Percentiles rank a stretch among this genome's conserved stretches.
Conservation (phyloP, 2,888 invertebrate genomes). For the Bugula neritina region DNA sequence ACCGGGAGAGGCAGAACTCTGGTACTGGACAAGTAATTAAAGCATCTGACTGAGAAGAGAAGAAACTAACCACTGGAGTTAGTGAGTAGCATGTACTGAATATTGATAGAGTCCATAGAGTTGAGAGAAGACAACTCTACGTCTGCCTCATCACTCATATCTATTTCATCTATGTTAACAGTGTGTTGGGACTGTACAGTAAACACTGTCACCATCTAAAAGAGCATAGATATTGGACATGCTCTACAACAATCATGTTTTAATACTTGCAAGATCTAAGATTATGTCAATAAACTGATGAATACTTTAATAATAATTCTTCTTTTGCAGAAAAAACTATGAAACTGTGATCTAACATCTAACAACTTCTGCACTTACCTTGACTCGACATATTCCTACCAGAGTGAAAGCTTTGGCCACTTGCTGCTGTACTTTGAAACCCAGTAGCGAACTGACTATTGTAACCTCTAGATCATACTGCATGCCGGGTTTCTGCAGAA, state of each 20-base stretch:
- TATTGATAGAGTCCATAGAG: neutral
- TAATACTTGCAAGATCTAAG: no score
- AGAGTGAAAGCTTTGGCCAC: neutral
- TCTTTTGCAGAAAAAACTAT: no score
- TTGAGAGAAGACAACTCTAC: neutral
- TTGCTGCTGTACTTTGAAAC: slow-evolving; percentile 12
- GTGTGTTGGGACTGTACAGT: neutral
- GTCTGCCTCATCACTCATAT: slow-evolving; percentile 6
- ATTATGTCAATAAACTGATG: no score
- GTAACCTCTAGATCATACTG: slow-evolving; percentile 4
- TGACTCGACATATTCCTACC: neutral
- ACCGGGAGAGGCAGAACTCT: no score
- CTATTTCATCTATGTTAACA: neutral
- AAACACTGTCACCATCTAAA: neutral
- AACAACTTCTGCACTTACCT: no score
- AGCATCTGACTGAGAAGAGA: no score
- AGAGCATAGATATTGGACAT: no score
- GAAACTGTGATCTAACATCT: no score
- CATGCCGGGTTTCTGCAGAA: neutral
- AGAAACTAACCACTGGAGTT: no score
- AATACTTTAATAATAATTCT: no score
- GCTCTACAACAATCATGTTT: no score
- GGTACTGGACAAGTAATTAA: no score
- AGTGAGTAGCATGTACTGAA: neutral
- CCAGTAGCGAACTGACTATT: neutral